Conservation (phyloP, 2,888 invertebrate genomes). For the Automeris io region DNA sequence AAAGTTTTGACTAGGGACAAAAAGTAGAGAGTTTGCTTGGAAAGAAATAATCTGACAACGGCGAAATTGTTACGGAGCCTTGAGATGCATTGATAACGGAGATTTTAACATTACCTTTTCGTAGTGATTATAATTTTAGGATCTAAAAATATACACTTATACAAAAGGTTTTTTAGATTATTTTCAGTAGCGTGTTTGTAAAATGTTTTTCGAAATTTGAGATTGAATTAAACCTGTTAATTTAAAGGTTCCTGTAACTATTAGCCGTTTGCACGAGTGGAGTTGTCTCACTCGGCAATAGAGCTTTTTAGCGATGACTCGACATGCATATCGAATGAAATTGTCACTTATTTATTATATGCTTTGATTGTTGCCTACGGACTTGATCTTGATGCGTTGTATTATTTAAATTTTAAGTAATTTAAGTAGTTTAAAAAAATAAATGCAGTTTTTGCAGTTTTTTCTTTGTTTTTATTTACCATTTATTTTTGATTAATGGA, state of each 20-base stretch:
- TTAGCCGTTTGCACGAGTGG: conserved; percentile 23
- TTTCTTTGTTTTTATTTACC: conserved; percentile 17
- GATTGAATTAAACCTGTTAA: background rate
- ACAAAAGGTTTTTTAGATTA: background rate
- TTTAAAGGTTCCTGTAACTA: conserved; percentile 26
- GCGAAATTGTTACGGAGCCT: conserved; percentile 25
- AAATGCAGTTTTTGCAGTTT: conserved; percentile 63
- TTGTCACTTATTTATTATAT: conserved; percentile 59
- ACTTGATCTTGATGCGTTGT: conserved; percentile 72
- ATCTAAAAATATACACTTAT: background rate
- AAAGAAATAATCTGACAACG: conserved; percentile 18
- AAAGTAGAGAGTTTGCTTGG: conserved; percentile 15
- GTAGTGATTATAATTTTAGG: background rate
- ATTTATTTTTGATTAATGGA: too few relatives aligned
- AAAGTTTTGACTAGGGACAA: too few relatives aligned
- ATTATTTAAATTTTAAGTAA: conserved; percentile 68
- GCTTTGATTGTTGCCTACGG: conserved; percentile 73
- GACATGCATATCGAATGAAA: conserved; percentile 35
- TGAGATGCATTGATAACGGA: background rate
- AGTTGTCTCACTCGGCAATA: conserved; percentile 14
- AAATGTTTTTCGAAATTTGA: background rate
- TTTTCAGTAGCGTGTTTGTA: too few relatives aligned
- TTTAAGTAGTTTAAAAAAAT: conserved; percentile 45
- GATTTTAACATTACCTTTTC: background rate
- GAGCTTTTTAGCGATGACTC: conserved; percentile 25